These are phyloP conservation scores for Caenorhabditis sp. DNA, from an alignment of 2,888 invertebrate species.

Conservation along the genomic window DNA sequence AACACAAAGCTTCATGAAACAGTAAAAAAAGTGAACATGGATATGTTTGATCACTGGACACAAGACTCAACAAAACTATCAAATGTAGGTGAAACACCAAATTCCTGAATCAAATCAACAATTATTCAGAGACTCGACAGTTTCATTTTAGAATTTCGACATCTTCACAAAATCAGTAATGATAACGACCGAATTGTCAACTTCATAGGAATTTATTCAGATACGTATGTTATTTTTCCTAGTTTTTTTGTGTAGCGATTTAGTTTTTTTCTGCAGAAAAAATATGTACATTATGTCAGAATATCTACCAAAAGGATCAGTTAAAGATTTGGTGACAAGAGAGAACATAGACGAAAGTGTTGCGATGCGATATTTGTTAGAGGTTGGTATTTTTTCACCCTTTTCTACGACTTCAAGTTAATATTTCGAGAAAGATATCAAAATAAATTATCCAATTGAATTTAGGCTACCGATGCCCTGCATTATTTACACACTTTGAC, in stretches of 20 bases:
- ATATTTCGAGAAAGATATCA: neutral
- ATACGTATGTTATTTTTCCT: slow-evolving; percentile 18
- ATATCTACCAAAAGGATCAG: slow-evolving; percentile 48
- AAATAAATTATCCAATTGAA: neutral
- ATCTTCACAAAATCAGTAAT: slow-evolving; percentile 46
- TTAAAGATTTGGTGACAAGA: slow-evolving; percentile 45
- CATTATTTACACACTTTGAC: slow-evolving; percentile 48
- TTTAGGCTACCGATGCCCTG: slow-evolving; percentile 51
- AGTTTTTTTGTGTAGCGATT: too few species aligned
- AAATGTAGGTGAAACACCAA: slow-evolving; percentile 15
- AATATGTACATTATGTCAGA: slow-evolving; percentile 51
- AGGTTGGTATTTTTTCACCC: slow-evolving; percentile 16
- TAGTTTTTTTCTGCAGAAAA: slow-evolving; percentile 12
- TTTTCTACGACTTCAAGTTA: neutral
- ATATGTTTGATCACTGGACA: slow-evolving; percentile 54
- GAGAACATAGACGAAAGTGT: slow-evolving; percentile 43
- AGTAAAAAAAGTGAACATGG: slow-evolving; percentile 50
- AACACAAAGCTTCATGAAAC: slow-evolving; percentile 35
- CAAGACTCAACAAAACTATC: slow-evolving; percentile 40
- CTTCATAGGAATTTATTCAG: slow-evolving; percentile 51
- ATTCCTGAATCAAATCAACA: neutral
- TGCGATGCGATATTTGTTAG: slow-evolving; percentile 50
- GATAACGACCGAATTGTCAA: slow-evolving; percentile 47
- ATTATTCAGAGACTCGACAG: slow-evolving; percentile 37
- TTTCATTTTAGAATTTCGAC: slow-evolving; percentile 51